Evolutionary conservation across 2,797 vertebrate genomes (phyloP), one percentile per base, ranked within the genome.

Genomic region (Salmo trutta): DNA sequence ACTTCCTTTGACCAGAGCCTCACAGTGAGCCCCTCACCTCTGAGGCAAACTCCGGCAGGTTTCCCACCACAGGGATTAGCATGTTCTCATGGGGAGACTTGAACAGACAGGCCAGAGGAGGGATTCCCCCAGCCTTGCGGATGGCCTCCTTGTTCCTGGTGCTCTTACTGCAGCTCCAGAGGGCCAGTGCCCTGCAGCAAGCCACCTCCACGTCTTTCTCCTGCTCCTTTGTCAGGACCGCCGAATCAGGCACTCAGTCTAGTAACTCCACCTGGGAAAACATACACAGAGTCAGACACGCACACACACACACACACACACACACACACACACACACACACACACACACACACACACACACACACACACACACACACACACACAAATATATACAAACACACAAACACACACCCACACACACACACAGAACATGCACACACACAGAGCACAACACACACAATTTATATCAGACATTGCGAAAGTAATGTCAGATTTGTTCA

Each of bases 81-180:
- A 97, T 96, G 86, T 94, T 82, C 78, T 93, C 89, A 8, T 96
- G 88, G 0, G 95, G 93, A 3, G 96, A 97, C 86, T 94, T 96
- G 70, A 99, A 95, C 77, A 96, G 91, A 6, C 79, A 90, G 52
- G 94, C 97, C 79, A 99, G 87, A 81, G 98, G 86, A 0, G 96
- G 97, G 80, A 99, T 95, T 1, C 95, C 97, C 0, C 96, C 97
- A 0, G 97, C 97, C 85, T 89, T 95, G 0, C 92, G 94, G 80
- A 99, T 98, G 83, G 96, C 96, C 81, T 94, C 94, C 87, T 98
- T 99, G 90, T 95, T 98, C 24, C 92, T 94, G 64, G 88, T 87
- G 77, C 95, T 97, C 91, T 94, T 98, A 87, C 97, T 99, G 91
- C 96, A 97, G 93, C 97, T 98, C 97, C 96, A 96, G 53, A 98